phyloP scores from a whole-genome alignment of 2,888 invertebrate genomes.

The Zelleria hepariella region DNA sequence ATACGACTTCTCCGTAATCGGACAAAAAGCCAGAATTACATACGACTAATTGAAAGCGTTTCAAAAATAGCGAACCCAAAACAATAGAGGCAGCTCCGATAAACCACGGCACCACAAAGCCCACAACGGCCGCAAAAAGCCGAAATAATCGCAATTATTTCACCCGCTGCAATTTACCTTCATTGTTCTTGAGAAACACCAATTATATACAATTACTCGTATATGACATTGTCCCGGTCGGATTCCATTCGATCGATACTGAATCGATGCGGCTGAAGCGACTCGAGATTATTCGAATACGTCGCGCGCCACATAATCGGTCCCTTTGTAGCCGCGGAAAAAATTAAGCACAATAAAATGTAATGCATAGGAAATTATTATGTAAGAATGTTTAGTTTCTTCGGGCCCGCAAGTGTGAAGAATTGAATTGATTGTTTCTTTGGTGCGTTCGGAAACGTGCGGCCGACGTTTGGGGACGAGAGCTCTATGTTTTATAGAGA shows the following conservation, averaged over 20 bases:
- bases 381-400: conserved; percentile 23
- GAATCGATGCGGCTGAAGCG: conserved; percentile 44
- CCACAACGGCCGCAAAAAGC: background rate
- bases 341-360: conserved; percentile 58
- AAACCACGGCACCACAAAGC: background rate
- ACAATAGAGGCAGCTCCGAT: background rate
- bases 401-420: conserved; percentile 45
- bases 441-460: background rate
- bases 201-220: conserved; percentile 71
- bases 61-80: background rate
- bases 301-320: conserved; percentile 32
- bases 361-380: conserved; percentile 33
- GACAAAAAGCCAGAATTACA: background rate
- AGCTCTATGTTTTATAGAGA: background rate
- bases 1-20: background rate
- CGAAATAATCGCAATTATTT: conserved; percentile 52
- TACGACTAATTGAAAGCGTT: background rate
- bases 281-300: conserved; percentile 40
- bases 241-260: conserved; percentile 57
- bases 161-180: conserved; percentile 63
- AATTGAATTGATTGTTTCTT: conserved; percentile 14
- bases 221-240: conserved; percentile 57
- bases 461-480: background rate
- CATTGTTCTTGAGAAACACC: conserved; percentile 70
- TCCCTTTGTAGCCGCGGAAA: conserved; percentile 24